Evolutionary conservation across 2,113 vertebrate genomes (phyloP).

Genomic region (Irena cyanogastra): DNA sequence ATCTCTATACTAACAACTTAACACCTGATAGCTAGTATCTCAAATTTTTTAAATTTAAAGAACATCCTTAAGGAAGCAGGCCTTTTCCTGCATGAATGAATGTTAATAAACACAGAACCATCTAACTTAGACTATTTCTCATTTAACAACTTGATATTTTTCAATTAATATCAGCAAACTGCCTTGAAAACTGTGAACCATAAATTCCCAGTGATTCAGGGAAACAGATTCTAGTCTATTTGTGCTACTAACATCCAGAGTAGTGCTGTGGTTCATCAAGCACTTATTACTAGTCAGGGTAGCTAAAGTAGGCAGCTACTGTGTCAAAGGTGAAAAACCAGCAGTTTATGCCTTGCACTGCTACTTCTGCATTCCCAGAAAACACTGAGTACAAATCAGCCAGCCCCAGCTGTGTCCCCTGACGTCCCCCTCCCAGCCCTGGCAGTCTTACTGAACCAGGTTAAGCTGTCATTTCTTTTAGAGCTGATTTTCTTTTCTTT

Average conservation of each 20-base stretch:
- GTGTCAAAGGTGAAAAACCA: background rate
- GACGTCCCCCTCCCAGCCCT: background rate
- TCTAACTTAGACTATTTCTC: background rate
- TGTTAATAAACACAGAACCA: background rate
- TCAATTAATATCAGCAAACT: background rate
- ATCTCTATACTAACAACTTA: background rate
- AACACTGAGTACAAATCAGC: background rate
- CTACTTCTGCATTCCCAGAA: background rate
- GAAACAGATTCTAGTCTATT: background rate
- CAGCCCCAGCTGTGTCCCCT: background rate
- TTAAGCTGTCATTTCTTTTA: background rate
- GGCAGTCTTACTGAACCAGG: background rate
- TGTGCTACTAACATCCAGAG: background rate
- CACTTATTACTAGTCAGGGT: background rate
- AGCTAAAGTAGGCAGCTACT: background rate
- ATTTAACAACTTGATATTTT: background rate
- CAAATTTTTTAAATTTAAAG: background rate
- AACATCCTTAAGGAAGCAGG: background rate
- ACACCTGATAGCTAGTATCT: background rate
- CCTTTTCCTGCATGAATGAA: background rate
- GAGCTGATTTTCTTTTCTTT: background rate
- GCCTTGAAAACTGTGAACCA: background rate
- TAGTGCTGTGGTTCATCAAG: background rate
- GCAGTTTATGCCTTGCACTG: background rate
- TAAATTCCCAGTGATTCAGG: background rate